Base-by-base conservation (phyloP, 2,113 vertebrate genomes). In the Enhydra lutris region DNA sequence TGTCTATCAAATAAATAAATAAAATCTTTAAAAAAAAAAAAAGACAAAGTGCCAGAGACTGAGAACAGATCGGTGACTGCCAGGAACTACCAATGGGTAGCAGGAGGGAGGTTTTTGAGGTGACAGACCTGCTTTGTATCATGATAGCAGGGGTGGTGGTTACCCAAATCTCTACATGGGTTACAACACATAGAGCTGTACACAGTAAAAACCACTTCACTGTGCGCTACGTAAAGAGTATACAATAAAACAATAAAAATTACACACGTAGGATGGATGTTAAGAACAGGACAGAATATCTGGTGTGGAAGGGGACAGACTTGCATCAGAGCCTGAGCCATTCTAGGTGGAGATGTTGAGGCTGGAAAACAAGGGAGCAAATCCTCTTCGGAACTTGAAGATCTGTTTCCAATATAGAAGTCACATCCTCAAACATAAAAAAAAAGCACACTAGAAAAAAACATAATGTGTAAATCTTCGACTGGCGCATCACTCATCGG, bases 401-500 rank as follows among this genome's bases (percentile, higher is more conserved):
- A 89, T 95, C 86, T 80, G 45, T 83, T 97, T 91, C 82, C 31
- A 84, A 95, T 39, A 45, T 95, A 97, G 95, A 96, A 76, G 89
- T 89, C 36, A 42, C 24, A 93, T 89, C 73, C 89, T 96, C 67
- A 52, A 87, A 93, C 95, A 84, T 82, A 59, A 57, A 63, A 18
- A 24, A 14, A 23, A 14, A 96, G 78, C 82, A 34, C 11, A 36
- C 23, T 0, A 20, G 81, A 31, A 81, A 39, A 94, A 96, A 97
- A 97, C 94, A 96, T 98, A 95, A 95, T 97, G 96, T 95, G 96
- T 83, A 42, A 86, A 97, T 96, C 91, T 97, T 93, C 96, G 97
- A 96, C 0, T 97, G 94, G 97, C 94, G 93, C 87, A 97, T 91
- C 57, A 76, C 96, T 97, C 97, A 94, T 0, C 0, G 92, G 84